Percentiles rank a stretch among this genome's conserved stretches.
Evolutionary conservation across 2,113 vertebrate genomes (phyloP).

Genomic region (Cebus imitator): DNA sequence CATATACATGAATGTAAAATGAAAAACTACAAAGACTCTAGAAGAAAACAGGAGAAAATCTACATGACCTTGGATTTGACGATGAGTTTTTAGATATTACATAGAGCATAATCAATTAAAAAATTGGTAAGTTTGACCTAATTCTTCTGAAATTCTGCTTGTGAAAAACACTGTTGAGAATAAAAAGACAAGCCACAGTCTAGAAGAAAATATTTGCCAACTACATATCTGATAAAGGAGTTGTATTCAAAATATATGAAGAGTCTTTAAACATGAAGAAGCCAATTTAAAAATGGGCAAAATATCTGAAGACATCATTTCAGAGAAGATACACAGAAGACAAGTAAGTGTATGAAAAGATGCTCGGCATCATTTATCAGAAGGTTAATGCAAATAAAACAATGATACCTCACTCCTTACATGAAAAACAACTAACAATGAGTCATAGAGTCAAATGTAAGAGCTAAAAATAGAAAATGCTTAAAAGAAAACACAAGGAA

Average conservation of each 20-base stretch:
- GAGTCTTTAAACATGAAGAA: background rate
- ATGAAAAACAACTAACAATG: background rate
- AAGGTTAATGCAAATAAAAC: background rate
- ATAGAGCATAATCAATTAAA: background rate
- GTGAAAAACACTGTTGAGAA: background rate
- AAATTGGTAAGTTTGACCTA: background rate
- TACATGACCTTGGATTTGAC: background rate
- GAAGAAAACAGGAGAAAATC: background rate
- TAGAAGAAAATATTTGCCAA: background rate
- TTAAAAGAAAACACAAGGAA: background rate
- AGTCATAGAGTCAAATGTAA: background rate
- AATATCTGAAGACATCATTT: background rate
- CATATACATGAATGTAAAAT: background rate
- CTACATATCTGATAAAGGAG: background rate
- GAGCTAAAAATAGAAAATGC: background rate
- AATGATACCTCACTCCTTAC: background rate
- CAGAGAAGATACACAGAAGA: background rate
- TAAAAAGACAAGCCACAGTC: background rate
- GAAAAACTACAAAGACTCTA: background rate
- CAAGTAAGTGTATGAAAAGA: background rate
- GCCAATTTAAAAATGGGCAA: background rate
- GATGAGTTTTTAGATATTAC: background rate
- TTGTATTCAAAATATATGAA: background rate
- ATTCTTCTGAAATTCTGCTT: background rate
- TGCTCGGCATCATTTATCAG: background rate